A percentile compares a stretch with the other conserved stretches of the same genome.
These are phyloP conservation scores for Ceratina japonica DNA, from an alignment of 1,140 invertebrate genomes.

Conservation along the genomic window DNA sequence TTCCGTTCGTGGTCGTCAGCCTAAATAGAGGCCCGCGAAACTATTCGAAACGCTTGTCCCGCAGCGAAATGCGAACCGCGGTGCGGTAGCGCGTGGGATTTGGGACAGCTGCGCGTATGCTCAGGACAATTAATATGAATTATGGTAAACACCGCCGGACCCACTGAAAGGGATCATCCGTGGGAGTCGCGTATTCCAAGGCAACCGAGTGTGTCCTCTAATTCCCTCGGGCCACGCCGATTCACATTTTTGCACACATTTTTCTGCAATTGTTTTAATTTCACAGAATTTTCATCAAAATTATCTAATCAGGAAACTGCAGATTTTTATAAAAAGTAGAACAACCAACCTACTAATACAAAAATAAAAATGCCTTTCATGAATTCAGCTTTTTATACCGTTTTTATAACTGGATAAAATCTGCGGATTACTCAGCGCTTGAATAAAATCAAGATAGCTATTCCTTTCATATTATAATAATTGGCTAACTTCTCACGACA, in stretches of 20 bases:
- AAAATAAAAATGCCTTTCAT: too few species aligned
- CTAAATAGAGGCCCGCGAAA: slow-evolving; percentile 66
- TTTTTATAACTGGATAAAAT: too few species aligned
- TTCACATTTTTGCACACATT: slow-evolving; percentile 49
- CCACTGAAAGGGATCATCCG: slow-evolving; percentile 52
- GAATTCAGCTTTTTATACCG: too few species aligned
- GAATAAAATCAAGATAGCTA: not conserved
- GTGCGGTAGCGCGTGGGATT: slow-evolving; percentile 71
- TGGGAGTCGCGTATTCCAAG: slow-evolving; percentile 54
- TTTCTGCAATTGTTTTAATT: not conserved
- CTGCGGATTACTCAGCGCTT: not conserved
- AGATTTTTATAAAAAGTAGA: too few species aligned
- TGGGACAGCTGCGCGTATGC: slow-evolving; percentile 74
- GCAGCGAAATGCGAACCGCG: slow-evolving; percentile 67
- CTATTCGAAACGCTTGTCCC: slow-evolving; percentile 67
- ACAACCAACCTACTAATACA: too few species aligned
- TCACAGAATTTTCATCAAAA: not conserved
- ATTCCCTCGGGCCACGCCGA: slow-evolving; percentile 39
- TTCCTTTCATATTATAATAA: not conserved
- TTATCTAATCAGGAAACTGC: too few species aligned
- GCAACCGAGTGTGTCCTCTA: slow-evolving; percentile 31
- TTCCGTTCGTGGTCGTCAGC: not conserved
- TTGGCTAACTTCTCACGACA: not conserved
- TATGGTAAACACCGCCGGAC: slow-evolving; percentile 71
- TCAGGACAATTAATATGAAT: slow-evolving; percentile 73